phyloP scores from a whole-genome alignment of 2,113 vertebrate species.

The Brachirus orientalis region DNA sequence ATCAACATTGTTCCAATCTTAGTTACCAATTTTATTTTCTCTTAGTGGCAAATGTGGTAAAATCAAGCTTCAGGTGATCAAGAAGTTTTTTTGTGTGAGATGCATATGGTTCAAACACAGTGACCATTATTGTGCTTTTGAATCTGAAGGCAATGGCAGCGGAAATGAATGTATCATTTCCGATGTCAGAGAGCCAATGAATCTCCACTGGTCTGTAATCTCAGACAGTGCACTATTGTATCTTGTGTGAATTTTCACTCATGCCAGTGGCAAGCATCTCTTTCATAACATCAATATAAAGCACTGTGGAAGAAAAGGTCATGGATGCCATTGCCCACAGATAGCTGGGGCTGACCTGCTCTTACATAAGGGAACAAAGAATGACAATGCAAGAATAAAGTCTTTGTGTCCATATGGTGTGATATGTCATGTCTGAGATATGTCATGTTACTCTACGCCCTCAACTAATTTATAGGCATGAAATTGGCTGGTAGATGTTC shows the following conservation, averaged over 20 bases:
- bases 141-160: not conserved
- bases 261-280: conserved; percentile 40
- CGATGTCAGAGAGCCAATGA: not conserved
- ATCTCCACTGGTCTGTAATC: too few relatives aligned
- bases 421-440: conserved; percentile 37
- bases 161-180: not conserved
- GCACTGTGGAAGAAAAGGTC: conserved; percentile 56
- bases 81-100: too few relatives aligned
- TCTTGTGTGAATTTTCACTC: conserved; percentile 22
- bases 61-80: too few relatives aligned
- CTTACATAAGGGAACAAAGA: conserved; percentile 54
- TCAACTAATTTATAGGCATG: conserved; percentile 31
- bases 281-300: conserved; percentile 57
- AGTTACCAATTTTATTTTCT: too few relatives aligned
- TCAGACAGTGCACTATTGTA: conserved; percentile 50
- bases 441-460: conserved; percentile 21
- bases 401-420: conserved; percentile 61
- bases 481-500: conserved; percentile 45
- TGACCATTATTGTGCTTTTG: not conserved
- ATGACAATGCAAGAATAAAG: conserved; percentile 55
- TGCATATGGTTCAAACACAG: not conserved
- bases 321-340: conserved; percentile 49
- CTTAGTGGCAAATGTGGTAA: too few relatives aligned
- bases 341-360: conserved; percentile 50
- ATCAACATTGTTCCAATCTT: too few relatives aligned